Evolutionary conservation across 2,888 invertebrate genomes (phyloP).

Genomic region (Leuctra nigra): DNA sequence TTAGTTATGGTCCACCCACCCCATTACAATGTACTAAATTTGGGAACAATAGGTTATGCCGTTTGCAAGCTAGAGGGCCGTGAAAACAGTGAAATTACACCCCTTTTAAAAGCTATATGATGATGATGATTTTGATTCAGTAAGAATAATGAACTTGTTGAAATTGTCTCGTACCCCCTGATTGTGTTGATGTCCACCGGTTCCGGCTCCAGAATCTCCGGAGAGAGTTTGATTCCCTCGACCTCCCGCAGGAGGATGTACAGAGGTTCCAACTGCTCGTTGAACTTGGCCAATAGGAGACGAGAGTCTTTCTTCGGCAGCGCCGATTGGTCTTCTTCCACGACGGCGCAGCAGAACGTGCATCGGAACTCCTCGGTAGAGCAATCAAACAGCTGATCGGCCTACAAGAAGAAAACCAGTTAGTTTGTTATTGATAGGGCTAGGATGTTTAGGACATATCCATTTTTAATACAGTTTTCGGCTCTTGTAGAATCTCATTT

Average conservation of each 20-base stretch:
- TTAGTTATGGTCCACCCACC: no score
- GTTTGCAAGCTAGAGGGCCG: no score
- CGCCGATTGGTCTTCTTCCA: slow-evolving; percentile 91
- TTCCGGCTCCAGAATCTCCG: slow-evolving; percentile 91
- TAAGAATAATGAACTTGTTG: no score
- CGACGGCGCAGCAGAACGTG: slow-evolving; percentile 81
- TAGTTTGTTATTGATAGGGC: no score
- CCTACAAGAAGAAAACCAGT: slow-evolving; percentile 48
- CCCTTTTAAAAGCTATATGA: no score
- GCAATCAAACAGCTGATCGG: slow-evolving; percentile 83
- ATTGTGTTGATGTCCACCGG: slow-evolving; percentile 84
- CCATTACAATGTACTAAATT: no score
- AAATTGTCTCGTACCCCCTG: slow-evolving; percentile 55
- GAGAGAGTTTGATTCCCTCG: slow-evolving; percentile 87
- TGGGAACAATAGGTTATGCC: no score
- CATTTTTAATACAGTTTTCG: no score
- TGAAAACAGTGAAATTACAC: no score
- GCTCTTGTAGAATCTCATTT: no score
- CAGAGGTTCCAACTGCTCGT: slow-evolving; percentile 89
- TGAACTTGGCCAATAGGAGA: slow-evolving; percentile 82
- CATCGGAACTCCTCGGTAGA: slow-evolving; percentile 80
- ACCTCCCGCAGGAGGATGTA: slow-evolving; percentile 84
- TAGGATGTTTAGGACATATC: no score
- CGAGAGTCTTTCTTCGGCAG: slow-evolving; percentile 90
- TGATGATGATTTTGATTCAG: no score